A percentile compares a stretch with the other conserved stretches of the same genome.
Conservation (phyloP, 2,113 vertebrate genomes). For the Tiliqua scincoides region DNA sequence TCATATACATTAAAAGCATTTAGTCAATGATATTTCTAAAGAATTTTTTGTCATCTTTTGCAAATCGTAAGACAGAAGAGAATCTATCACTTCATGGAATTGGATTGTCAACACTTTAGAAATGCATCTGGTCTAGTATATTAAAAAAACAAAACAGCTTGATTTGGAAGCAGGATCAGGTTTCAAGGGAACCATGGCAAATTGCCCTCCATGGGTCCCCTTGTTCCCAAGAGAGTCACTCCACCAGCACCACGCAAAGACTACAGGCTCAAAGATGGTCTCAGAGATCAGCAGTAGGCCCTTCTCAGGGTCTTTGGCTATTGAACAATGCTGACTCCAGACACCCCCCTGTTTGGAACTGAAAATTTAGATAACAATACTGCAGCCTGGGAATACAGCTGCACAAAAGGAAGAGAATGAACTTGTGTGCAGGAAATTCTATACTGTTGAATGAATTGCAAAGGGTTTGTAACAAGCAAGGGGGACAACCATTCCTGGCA, state of each 20-base stretch:
- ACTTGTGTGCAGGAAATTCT: background rate
- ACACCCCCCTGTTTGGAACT: too few species aligned
- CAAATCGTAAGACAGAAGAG: background rate
- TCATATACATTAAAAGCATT: background rate
- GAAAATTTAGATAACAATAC: slow-evolving; percentile 21
- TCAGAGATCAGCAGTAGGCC: too few species aligned
- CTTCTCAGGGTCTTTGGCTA: too few species aligned
- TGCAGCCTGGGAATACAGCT: slow-evolving; percentile 14
- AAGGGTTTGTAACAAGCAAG: background rate
- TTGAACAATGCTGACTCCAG: too few species aligned
- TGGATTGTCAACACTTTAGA: background rate
- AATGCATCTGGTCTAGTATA: background rate
- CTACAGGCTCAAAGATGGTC: too few species aligned
- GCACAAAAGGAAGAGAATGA: background rate
- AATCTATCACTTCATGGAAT: background rate
- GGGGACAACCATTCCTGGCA: background rate
- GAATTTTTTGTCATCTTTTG: background rate
- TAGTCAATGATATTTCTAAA: background rate
- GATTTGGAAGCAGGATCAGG: slow-evolving; percentile 52
- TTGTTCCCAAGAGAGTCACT: too few species aligned
- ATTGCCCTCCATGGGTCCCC: too few species aligned
- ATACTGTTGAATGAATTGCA: background rate
- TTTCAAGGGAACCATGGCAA: too few species aligned
- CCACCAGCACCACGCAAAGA: too few species aligned
- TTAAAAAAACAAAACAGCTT: slow-evolving; percentile 56